Evolutionary conservation across 2,797 vertebrate genomes (phyloP), one percentile per base, ranked within the genome.

Genomic region (Erethizon dorsatum): DNA sequence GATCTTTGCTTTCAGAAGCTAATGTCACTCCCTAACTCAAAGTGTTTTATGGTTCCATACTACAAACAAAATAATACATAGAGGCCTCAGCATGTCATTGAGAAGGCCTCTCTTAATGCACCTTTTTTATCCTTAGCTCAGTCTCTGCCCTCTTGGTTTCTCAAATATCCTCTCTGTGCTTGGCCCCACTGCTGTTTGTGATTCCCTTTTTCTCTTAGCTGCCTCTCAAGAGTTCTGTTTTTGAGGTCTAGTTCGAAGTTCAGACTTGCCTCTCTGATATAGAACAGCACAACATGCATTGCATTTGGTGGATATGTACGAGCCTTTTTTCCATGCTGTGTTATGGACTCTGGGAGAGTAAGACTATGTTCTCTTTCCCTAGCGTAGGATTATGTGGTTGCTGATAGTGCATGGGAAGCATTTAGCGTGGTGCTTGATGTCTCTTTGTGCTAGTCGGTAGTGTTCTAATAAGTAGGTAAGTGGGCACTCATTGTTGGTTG

Each of bases 401-500:
- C 26, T 50, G 54, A 8, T 56, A 82, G 63, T 41, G 3, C 59
- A 37, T 88, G 77, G 88, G 77, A 84, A 80, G 56, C 52, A 83
- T 75, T 96, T 90, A 41, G 67, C 52, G 7, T 4, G 18, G 77
- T 83, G 56, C 71, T 94, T 95, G 47, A 61, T 73, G 45, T 91
- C 54, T 96, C 61, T 87, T 95, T 94, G 71, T 90, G 47, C 85
- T 93, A 54, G 77, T 94, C 54, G 80, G 0, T 77, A 45, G 75
- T 80, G 8, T 94, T 96, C 61, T 91, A 65, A 77, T 83, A 82
- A 89, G 50, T 85, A 90, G 86, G 41, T 82, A 90, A 93, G 50
- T 95, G 71, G 94, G 41, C 20, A 63, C 87, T 91, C 31, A 45
- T 86, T 85, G 59, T 78, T 89, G 41, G 61, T 92, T 94, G 84